Conservation (phyloP, 1,140 invertebrate species). For the Cotesia vestalis region DNA sequence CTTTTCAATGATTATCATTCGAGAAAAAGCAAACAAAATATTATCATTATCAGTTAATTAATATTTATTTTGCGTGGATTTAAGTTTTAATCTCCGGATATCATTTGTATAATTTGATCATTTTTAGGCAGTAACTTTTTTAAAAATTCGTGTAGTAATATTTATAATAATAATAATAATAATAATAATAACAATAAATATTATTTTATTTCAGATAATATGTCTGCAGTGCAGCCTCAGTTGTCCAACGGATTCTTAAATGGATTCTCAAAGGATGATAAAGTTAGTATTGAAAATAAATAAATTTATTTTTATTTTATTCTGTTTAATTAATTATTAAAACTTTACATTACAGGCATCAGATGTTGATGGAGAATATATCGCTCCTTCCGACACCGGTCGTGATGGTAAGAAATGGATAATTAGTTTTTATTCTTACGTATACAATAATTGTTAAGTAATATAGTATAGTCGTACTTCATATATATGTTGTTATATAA, state of each 20-base stretch:
- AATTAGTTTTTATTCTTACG: too few species aligned
- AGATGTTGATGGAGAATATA: background rate
- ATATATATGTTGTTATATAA: too few species aligned
- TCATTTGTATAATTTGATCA: conserved; percentile 2
- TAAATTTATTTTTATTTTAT: conserved; percentile 15
- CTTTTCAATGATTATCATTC: too few species aligned
- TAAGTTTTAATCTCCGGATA: background rate
- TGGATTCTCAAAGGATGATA: conserved; percentile 47
- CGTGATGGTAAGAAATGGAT: conserved; percentile 24
- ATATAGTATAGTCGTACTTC: too few species aligned
- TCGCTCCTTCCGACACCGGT: conserved; percentile 8
- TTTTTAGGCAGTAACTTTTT: background rate
- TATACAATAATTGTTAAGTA: too few species aligned
- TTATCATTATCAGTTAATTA: too few species aligned
- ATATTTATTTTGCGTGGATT: background rate
- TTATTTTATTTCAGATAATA: conserved; percentile 50
- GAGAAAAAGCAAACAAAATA: too few species aligned
- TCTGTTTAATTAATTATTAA: conserved; percentile 13
- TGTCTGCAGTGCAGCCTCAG: conserved; percentile 51
- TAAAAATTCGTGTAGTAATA: background rate
- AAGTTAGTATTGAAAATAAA: conserved; percentile 43
- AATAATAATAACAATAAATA: conserved; percentile 21
- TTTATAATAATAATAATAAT: conserved; percentile 18
- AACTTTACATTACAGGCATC: background rate
- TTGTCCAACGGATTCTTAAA: conserved; percentile 51